Evolutionary conservation across 2,113 vertebrate genomes (phyloP), one percentile per base, ranked within the genome.

Genomic region (Struthidea cinerea): DNA sequence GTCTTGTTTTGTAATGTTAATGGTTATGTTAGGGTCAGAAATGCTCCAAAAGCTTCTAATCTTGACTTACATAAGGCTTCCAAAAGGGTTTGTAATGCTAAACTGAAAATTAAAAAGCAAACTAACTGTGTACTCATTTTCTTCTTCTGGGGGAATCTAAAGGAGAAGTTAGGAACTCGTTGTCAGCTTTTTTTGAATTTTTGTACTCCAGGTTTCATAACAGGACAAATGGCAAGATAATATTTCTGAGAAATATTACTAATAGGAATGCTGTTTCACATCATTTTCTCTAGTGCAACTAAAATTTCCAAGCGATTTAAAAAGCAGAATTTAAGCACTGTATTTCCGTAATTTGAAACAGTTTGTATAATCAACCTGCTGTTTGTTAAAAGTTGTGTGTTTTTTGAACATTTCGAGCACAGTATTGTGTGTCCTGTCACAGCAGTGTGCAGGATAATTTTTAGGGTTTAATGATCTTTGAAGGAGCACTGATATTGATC

Each of bases 181-280:
- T 55, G 35, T 22, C 35, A 67, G 19, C 26, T 87, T 61, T 75
- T 47, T 30, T 28, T 28, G 7, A 74, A 21, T 77, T 92, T 22
- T 77, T 27, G 9, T 56, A 20, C 35, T 63, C 78, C 0, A 1
- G 1, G 7, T 41, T 33, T 76, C 1, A 0, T 59, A 65, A 49
- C 7, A 30, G 33, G 23, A 75, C 8, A 59, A 71, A 71, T 4
- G 20, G 20, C 11, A 65, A 32, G 67, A 9, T 53, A 50, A 3
- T 84, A 37, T 65, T 87, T 93, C 23, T 75, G 47, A 68, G 16
- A 85, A 82, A 20, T 50, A 53, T 7, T 84, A 41, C 41, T 13
- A 61, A 30, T 70, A 16, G 11, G 23, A 74, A 41, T 59, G 10
- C 10, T 81, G 65, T 84, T 91, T 41, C 11, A 28, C 7, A 9